Evolutionary conservation across 2,113 vertebrate genomes (phyloP).

Genomic region (Hiodon alosoides): DNA sequence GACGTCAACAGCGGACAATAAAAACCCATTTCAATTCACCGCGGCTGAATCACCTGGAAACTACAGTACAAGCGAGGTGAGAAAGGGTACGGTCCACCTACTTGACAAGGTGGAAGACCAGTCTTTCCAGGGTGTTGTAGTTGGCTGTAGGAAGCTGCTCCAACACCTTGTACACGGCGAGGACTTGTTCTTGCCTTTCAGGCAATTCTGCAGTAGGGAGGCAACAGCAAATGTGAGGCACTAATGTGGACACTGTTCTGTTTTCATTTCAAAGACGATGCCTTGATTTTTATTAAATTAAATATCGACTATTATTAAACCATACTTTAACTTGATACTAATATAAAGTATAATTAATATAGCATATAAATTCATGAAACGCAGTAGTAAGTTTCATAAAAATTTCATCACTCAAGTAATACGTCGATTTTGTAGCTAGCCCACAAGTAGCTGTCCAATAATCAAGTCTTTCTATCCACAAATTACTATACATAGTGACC

Average conservation of each 20-base stretch:
- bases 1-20: background rate
- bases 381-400: no score
- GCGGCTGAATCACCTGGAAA: background rate
- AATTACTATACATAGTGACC: no score
- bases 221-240: background rate
- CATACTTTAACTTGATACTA: no score
- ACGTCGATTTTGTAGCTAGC: no score
- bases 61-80: no score
- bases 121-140: conserved; percentile 81
- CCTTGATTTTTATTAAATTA: background rate
- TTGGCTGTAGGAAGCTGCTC: conserved; percentile 82
- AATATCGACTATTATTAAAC: no score
- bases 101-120: conserved; percentile 95
- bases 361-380: no score
- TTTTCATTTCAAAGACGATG: background rate
- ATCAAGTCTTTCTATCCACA: no score
- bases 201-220: conserved; percentile 71
- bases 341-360: no score
- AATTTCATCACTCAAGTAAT: no score
- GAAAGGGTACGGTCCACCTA: conserved; percentile 38
- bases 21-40: background rate
- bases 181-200: conserved; percentile 85
- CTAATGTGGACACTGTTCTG: background rate
- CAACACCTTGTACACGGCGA: conserved; percentile 77
- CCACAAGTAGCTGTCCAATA: background rate